Evolutionary conservation across 2,888 invertebrate genomes (phyloP).

Genomic region (Oscheius sp.): DNA sequence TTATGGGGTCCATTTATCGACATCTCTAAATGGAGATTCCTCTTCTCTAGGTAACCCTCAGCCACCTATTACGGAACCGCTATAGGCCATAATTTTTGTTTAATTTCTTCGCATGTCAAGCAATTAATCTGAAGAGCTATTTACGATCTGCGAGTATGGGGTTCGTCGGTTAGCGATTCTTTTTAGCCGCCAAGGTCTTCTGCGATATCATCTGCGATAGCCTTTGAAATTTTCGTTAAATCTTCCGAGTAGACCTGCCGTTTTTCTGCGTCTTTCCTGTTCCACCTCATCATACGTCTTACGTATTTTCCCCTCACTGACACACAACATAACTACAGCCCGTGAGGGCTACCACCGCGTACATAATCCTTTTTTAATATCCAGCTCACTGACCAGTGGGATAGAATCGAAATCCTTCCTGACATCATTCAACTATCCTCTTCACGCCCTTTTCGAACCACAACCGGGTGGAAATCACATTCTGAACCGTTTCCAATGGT

Average conservation of each 20-base stretch:
- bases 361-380: slow-evolving; percentile 4
- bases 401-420: neutral
- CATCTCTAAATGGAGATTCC: neutral
- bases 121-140: slow-evolving; percentile 26
- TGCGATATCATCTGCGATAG: slow-evolving; percentile 28
- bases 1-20: no score
- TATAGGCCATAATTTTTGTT: no score
- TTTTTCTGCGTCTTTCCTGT: neutral
- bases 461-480: neutral
- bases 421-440: neutral
- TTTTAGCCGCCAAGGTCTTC: slow-evolving; percentile 33
- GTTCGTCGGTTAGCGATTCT: slow-evolving; percentile 33
- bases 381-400: neutral
- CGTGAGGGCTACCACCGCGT: neutral
- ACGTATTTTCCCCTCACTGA: neutral
- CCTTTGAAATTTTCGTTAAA: slow-evolving; percentile 22
- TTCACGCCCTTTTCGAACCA: slow-evolving; percentile 2
- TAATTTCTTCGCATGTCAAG: neutral
- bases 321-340: neutral
- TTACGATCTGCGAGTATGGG: slow-evolving; percentile 22
- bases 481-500: slow-evolving; percentile 12
- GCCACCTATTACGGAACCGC: no score
- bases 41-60: neutral
- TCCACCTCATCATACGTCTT: neutral
- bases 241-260: slow-evolving; percentile 5